Percentiles rank a stretch among this genome's conserved stretches.
phyloP scores from a whole-genome alignment of 2,797 vertebrate genomes.

The Helarctos malayanus region DNA sequence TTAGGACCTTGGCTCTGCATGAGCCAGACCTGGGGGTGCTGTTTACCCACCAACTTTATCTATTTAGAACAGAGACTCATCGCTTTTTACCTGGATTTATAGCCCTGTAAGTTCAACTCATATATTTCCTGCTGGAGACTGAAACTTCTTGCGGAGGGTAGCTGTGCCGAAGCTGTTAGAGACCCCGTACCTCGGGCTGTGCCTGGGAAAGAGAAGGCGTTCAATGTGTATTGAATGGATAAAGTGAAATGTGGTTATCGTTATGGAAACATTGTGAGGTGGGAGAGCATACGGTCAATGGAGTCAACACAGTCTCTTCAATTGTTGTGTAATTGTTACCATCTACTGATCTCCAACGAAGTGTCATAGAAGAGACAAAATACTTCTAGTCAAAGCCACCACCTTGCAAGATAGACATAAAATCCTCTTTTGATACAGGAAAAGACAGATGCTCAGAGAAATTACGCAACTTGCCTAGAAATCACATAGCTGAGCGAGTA shows the following conservation, averaged over 20 bases:
- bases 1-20: not conserved
- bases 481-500: not conserved
- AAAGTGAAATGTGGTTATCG: not conserved
- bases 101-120: not conserved
- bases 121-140: not conserved
- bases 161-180: not conserved
- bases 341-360: not conserved
- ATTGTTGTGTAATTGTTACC: not conserved
- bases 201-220: not conserved
- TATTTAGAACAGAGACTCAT: conserved; percentile 23
- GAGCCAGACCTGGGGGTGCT: conserved; percentile 48
- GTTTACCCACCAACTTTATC: conserved; percentile 71
- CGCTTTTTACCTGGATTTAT: conserved; percentile 56
- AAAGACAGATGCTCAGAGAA: not conserved
- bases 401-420: not conserved
- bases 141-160: not conserved
- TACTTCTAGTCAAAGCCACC: too few species aligned
- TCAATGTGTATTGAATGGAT: not conserved
- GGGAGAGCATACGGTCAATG: not conserved
- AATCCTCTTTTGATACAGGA: not conserved
- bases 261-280: not conserved
- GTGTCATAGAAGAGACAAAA: not conserved
- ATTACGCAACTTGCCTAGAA: not conserved
- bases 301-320: not conserved
- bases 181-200: not conserved